Evolutionary conservation across 2,797 vertebrate species (phyloP).

Genomic region (Clarias pachynema): DNA sequence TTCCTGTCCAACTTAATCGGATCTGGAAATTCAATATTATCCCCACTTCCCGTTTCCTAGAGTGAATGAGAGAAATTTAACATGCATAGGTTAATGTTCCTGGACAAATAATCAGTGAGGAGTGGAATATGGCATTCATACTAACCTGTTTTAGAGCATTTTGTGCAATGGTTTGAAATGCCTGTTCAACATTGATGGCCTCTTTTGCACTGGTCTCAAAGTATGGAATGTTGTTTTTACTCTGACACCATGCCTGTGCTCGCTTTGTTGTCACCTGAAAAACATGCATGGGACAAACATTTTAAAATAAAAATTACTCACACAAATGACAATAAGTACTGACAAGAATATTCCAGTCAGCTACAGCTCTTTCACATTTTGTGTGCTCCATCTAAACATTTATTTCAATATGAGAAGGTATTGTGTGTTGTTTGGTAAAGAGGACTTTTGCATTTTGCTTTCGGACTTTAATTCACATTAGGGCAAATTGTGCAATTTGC

Average conservation of each 20-base stretch:
- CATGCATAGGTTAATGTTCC: not conserved
- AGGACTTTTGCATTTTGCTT: not conserved
- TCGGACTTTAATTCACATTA: not conserved
- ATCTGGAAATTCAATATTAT: slow-evolving; percentile 94
- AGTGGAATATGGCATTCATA: not conserved
- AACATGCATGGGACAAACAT: not conserved
- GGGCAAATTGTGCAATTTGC: not conserved
- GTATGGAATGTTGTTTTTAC: slow-evolving; percentile 65
- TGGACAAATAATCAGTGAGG: not conserved
- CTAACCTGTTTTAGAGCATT: slow-evolving; percentile 65
- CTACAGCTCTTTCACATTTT: not conserved
- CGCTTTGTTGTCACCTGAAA: slow-evolving; percentile 62
- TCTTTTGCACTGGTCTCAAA: slow-evolving; percentile 68
- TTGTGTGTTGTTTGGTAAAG: not conserved
- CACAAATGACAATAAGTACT: not conserved
- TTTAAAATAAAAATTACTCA: not conserved
- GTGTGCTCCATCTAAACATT: not conserved
- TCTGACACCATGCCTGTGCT: slow-evolving; percentile 65
- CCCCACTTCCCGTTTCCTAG: slow-evolving; percentile 91
- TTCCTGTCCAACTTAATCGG: slow-evolving; percentile 93
- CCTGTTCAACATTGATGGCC: slow-evolving; percentile 67
- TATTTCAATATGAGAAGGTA: not conserved
- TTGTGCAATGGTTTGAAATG: slow-evolving; percentile 66
- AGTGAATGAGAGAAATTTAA: not conserved
- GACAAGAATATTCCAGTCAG: not conserved